Percentiles rank a stretch among this genome's conserved stretches.
Conservation (phyloP, 2,888 invertebrate species). For the Dendrolimus pini region DNA sequence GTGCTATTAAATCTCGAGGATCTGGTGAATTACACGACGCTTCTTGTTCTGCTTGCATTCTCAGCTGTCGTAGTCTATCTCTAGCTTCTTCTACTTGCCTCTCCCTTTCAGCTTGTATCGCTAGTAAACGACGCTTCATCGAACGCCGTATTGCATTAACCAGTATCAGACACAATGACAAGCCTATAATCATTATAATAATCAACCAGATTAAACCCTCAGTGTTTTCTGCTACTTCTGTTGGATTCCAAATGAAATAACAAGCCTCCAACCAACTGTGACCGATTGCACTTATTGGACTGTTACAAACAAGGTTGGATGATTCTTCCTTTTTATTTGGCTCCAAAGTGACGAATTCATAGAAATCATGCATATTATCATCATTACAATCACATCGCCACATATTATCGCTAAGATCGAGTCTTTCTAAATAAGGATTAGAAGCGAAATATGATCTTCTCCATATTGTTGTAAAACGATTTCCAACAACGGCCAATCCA, state of each 20-base stretch:
- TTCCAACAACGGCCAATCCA: slow-evolving; percentile 80
- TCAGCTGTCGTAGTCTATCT: slow-evolving; percentile 71
- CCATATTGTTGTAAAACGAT: slow-evolving; percentile 81
- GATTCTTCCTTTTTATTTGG: slow-evolving; percentile 73
- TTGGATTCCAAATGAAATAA: slow-evolving; percentile 76
- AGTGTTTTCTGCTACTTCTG: slow-evolving; percentile 43
- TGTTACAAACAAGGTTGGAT: slow-evolving; percentile 78
- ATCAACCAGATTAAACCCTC: slow-evolving; percentile 78
- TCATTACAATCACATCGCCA: slow-evolving; percentile 86
- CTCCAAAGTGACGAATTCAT: slow-evolving; percentile 75
- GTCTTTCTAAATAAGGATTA: slow-evolving; percentile 73
- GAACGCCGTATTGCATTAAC: slow-evolving; percentile 73
- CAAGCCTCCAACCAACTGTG: slow-evolving; percentile 83
- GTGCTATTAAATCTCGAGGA: slow-evolving; percentile 80
- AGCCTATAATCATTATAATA: slow-evolving; percentile 69
- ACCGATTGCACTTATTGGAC: slow-evolving; percentile 78
- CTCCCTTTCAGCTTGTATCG: slow-evolving; percentile 69
- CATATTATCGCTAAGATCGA: slow-evolving; percentile 83
- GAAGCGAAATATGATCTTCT: slow-evolving; percentile 75
- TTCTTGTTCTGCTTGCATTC: slow-evolving; percentile 72
- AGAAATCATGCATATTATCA: slow-evolving; percentile 76
- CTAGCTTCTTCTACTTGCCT: slow-evolving; percentile 76
- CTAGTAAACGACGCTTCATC: slow-evolving; percentile 69
- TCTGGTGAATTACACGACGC: slow-evolving; percentile 79
- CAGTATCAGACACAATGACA: slow-evolving; percentile 71